Evolutionary conservation across 2,888 invertebrate genomes (phyloP).

Genomic region (Synergus itoensis): DNA sequence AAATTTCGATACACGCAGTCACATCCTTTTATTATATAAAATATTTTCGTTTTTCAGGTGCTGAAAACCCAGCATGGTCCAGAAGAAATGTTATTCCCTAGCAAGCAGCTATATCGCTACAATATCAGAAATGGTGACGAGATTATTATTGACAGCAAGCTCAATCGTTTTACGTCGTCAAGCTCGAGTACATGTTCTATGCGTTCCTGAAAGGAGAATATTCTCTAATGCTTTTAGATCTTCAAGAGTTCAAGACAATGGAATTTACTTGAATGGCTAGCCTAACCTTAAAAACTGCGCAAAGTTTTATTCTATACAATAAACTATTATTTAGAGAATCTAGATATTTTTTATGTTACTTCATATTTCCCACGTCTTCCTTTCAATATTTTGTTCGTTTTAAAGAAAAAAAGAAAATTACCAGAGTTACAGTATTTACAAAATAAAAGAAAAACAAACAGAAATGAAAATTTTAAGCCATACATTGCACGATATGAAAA

Average conservation of each 20-base stretch:
- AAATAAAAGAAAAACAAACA: too few relatives aligned
- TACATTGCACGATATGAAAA: too few relatives aligned
- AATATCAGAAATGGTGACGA: constrained; percentile 94
- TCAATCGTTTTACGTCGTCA: constrained; percentile 79
- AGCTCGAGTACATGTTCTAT: constrained; percentile 69
- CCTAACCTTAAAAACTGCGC: neutral
- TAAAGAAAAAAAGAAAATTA: too few relatives aligned
- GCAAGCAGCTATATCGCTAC: constrained; percentile 94
- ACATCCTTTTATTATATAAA: neutral
- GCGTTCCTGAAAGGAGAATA: constrained; percentile 70
- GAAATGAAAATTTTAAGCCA: too few relatives aligned
- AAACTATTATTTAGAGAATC: constrained; percentile 1
- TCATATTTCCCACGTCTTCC: too few relatives aligned
- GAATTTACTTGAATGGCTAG: neutral
- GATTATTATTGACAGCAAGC: constrained; percentile 92
- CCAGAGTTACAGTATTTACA: too few relatives aligned
- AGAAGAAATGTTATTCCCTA: constrained; percentile 93
- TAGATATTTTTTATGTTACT: neutral
- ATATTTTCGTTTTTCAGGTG: constrained; percentile 68
- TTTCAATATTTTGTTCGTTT: too few relatives aligned
- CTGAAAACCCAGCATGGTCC: constrained; percentile 82
- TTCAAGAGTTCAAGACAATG: neutral
- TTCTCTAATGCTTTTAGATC: neutral
- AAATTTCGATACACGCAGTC: too few relatives aligned
- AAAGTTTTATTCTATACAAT: neutral